Percentiles rank a stretch among this genome's conserved stretches.
Conservation (phyloP, 2,113 vertebrate species). For the Trogon surrucura region DNA sequence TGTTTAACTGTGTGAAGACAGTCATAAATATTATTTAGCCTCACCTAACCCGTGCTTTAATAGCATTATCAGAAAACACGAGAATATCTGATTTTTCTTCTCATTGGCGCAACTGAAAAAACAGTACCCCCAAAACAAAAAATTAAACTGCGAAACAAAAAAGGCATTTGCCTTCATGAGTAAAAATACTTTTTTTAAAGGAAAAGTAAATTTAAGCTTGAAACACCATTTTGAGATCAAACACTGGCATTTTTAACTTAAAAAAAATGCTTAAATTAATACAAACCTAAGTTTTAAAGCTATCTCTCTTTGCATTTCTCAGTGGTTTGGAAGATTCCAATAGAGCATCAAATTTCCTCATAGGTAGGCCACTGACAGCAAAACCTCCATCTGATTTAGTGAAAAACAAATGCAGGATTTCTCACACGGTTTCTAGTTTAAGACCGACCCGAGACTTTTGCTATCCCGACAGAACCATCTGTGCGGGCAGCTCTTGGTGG, state of each 20-base stretch:
- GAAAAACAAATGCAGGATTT: neutral
- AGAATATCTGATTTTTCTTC: neutral
- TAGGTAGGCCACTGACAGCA: neutral
- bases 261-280: neutral
- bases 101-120: neutral
- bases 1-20: neutral
- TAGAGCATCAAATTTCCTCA: neutral
- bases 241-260: neutral
- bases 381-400: neutral
- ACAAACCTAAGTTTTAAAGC: neutral
- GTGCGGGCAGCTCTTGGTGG: fast-evolving
- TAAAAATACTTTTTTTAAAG: neutral
- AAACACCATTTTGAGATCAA: neutral
- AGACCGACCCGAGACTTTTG: fast-evolving
- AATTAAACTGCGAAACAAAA: neutral
- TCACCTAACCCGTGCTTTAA: neutral
- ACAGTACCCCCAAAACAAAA: fast-evolving
- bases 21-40: neutral
- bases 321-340: neutral
- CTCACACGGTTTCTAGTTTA: neutral
- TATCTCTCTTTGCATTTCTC: neutral
- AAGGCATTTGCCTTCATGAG: neutral
- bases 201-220: neutral
- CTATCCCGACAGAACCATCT: fast-evolving
- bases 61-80: neutral